Base-by-base conservation (phyloP, 2,888 invertebrate genomes). In the Drosophila barbarae region DNA sequence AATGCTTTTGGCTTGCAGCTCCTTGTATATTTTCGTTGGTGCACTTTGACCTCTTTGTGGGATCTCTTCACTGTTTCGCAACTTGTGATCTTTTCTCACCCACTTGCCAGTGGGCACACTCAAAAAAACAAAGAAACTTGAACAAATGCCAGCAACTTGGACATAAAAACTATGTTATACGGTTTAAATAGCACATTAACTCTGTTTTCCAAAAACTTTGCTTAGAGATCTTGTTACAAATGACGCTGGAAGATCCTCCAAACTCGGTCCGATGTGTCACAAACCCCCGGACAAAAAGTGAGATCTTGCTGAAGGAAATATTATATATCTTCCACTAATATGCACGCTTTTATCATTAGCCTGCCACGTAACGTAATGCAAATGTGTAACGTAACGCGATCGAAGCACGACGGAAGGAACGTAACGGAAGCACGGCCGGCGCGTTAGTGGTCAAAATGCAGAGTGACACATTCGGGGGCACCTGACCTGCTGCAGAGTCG, bases 391-490 rank as follows among this genome's bases (percentile, higher is more conserved):
- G 60, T 26, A 44, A 42, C 32, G 59, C 26, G 38, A 47, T 47
- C 51, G 51, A 56, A 42, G 49, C 46, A 50, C 71, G 18, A 23
- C 59, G 76, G 58, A 71, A 26, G 76, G 67, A 71, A 57, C 77
- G 71, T 53, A 81, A 83, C 87, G 87, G 87, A 87, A 87, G 85
- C 86, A 87, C 86, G 84, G 87, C 87, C 87, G 88, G 82, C 88
- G 83, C 87, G 88, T 88, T 85, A 86, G 89, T 88, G 88, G 88
- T 88, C 87, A 86, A 78, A 87, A 88, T 87, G 86, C 79, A 85
- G 81, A 86, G 85, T 87, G 86, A 87, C 85, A 87, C 84, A 86
- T 80, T 58, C 56, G 69, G 59, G 41, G 83, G 66, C 74, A 69
- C 71, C 64, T 67, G 63, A 21, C 59, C 58, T 72, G 70, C 70